Base-by-base conservation (phyloP, 2,113 vertebrate genomes). In the Dromaius novaehollandiae region DNA sequence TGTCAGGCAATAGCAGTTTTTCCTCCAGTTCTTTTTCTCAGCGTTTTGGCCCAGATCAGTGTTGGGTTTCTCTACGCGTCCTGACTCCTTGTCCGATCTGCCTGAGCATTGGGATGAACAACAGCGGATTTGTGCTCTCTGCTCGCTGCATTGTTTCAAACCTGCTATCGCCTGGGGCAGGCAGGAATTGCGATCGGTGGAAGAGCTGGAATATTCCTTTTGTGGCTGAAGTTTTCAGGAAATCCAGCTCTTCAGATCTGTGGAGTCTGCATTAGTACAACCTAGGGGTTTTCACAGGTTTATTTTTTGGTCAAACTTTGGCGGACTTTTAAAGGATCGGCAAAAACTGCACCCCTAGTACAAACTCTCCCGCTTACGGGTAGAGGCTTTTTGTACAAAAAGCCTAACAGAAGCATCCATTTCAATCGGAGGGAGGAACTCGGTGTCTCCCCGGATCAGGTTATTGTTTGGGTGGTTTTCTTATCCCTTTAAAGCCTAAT, bases 401-500 rank as follows among this genome's bases (percentile, higher is more conserved):
- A 88, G 28, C 9, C 40, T 38, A 38, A 14, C 28, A 60, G 26
- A 84, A 24, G 44, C 22, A 9, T 77, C 86, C 44, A 9, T 83
- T 80, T 93, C 2, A 2, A 6, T 69, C 40, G 51, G 50, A 86
- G 61, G 44, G 76, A 82, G 51, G n/a, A 93, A 51, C 55, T 90
- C 0, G 0, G 9, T 58, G 28, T 74, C 40, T 88, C 36, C 36
- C 14, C 74, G 34, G 46, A 86, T 77, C 56, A 61, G 32, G 13
- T 46, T 92, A n/a, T 88, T 84, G 38, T 46, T 61, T 89, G 85
- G 40, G 65, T 86, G 15, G 5, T 32, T 93, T 91, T 90, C 7
- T 2, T 94, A 73, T 79, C 74, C 8, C 9, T 75, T 0, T 55
- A 82, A 68, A 82, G 69, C 69, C 34, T 73, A 76, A n/a, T 81